These are phyloP conservation scores for Drosophila nebulosa DNA, from an alignment of 1,140 invertebrate genomes.

Conservation along the genomic window DNA sequence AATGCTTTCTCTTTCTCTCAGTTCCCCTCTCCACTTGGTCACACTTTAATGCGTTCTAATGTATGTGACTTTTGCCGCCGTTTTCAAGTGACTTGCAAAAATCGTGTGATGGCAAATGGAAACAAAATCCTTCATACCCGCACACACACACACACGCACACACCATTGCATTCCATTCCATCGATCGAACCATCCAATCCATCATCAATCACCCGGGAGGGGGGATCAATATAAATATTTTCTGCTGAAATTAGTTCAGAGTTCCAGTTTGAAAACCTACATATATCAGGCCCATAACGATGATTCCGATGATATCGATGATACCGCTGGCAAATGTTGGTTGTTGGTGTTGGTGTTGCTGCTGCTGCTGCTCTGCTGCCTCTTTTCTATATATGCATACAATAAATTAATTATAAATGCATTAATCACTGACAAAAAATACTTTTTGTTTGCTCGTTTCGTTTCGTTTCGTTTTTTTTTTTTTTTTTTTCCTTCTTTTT, in stretches of 20 bases:
- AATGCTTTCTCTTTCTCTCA: conserved; percentile 17
- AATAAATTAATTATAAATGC: conserved; percentile 80
- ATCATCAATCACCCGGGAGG: conserved; percentile 59
- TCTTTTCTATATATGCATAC: conserved; percentile 40
- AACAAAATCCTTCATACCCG: conserved; percentile 10
- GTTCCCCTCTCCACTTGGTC: conserved; percentile 64
- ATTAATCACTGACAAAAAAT: conserved; percentile 75
- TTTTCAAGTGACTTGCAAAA: conserved; percentile 72
- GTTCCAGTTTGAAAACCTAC: conserved; percentile 21
- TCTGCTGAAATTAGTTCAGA: conserved; percentile 76
- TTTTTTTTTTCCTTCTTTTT: conserved; percentile 5
- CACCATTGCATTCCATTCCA: not conserved
- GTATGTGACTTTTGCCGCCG: conserved; percentile 76
- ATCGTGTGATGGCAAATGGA: conserved; percentile 21
- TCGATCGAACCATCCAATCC: not conserved
- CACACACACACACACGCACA: conserved; percentile 16
- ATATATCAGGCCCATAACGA: not conserved
- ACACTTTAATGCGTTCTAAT: conserved; percentile 80
- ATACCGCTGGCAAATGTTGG: not conserved
- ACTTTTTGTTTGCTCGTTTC: conserved; percentile 21
- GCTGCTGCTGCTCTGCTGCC: not conserved
- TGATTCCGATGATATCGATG: not conserved
- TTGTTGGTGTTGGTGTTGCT: not conserved
- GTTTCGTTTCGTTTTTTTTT: not conserved
- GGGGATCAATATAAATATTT: conserved; percentile 74